These are phyloP conservation scores for Tadarida brasiliensis DNA, from an alignment of 2,797 vertebrate genomes.

Conservation along the genomic window DNA sequence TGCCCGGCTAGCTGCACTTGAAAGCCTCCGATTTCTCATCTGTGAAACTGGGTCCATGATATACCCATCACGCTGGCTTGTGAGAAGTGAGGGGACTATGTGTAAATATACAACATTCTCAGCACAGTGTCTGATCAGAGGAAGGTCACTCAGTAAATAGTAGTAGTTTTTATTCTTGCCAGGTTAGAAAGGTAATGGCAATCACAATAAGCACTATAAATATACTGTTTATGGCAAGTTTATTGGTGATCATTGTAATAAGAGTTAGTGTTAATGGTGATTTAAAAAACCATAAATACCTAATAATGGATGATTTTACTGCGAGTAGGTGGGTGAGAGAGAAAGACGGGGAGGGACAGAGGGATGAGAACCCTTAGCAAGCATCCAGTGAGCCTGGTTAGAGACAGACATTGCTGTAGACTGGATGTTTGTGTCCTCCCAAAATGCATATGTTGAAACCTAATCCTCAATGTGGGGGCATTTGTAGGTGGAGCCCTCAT, in stretches of 20 bases:
- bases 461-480: background rate
- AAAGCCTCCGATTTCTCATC: background rate
- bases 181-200: background rate
- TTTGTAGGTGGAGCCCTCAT: background rate
- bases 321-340: background rate
- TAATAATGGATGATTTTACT: background rate
- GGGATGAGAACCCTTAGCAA: background rate
- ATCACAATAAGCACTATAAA: background rate
- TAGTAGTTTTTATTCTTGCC: background rate
- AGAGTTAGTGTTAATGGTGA: background rate
- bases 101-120: background rate
- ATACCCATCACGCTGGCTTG: background rate
- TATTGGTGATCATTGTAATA: background rate
- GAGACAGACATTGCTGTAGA: background rate
- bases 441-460: background rate
- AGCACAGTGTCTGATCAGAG: background rate
- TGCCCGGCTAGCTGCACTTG: background rate
- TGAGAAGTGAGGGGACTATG: background rate
- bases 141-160: background rate
- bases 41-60: background rate
- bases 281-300: conserved; percentile 5
- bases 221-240: background rate
- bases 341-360: background rate
- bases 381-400: background rate
- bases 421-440: background rate